A percentile compares a stretch with the other conserved stretches of the same genome.
These are phyloP conservation scores for Teleiodes luculella DNA, from an alignment of 2,888 invertebrate genomes.

Conservation along the genomic window DNA sequence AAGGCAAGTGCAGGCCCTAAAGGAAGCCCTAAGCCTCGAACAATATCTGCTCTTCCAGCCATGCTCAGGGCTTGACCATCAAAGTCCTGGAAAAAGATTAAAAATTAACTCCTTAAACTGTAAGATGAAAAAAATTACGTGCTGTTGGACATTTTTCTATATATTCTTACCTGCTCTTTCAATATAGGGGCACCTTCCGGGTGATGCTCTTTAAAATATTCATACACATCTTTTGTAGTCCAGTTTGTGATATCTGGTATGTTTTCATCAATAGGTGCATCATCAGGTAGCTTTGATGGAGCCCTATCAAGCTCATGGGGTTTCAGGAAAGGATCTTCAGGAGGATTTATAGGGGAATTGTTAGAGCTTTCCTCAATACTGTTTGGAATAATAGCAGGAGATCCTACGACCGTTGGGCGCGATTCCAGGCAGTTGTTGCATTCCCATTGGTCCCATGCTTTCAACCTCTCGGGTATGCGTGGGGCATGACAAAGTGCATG, in stretches of 20 bases:
- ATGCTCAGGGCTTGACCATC: constrained; percentile 93
- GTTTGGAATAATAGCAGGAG: constrained; percentile 55
- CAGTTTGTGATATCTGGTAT: constrained; percentile 90
- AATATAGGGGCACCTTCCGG: constrained; percentile 89
- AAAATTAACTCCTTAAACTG: constrained; percentile 5
- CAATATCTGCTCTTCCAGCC: constrained; percentile 90
- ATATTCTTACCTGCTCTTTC: constrained; percentile 83
- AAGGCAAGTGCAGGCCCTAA: constrained; percentile 93
- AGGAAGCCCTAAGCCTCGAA: constrained; percentile 88
- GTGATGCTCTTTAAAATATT: constrained; percentile 87
- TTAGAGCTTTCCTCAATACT: constrained; percentile 49
- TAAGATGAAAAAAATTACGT: not conserved
- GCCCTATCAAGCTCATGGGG: constrained; percentile 69
- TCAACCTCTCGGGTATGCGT: constrained; percentile 76
- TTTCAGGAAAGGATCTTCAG: constrained; percentile 63
- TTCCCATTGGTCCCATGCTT: constrained; percentile 83
- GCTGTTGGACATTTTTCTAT: not conserved
- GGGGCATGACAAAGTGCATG: constrained; percentile 90
- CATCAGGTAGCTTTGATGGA: constrained; percentile 56
- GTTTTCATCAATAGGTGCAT: constrained; percentile 78
- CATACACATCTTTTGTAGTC: constrained; percentile 89
- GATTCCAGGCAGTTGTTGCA: constrained; percentile 82
- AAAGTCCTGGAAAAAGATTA: constrained; percentile 82
- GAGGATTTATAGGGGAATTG: constrained; percentile 30
- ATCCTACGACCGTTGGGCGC: constrained; percentile 53